phyloP scores from a whole-genome alignment of 2,113 vertebrate species.

The Centropristis striata region DNA sequence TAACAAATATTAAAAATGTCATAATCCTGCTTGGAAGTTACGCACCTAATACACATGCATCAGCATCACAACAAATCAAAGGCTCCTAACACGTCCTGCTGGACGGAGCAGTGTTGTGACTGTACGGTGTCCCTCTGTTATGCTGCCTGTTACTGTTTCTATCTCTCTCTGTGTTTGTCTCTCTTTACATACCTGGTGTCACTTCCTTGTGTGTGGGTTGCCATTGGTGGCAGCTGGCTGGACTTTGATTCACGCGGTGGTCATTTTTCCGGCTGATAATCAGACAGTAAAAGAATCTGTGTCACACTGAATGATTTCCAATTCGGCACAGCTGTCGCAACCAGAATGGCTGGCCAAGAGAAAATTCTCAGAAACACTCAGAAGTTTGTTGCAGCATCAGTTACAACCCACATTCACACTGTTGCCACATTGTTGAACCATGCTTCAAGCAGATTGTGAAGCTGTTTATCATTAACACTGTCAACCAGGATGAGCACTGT shows the following conservation, averaged over 20 bases:
- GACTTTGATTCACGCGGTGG: conserved; percentile 14
- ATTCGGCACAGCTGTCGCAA: conserved; percentile 3
- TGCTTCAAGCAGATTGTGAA: conserved; percentile 23
- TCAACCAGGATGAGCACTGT: conserved; percentile 11
- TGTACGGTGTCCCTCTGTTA: conserved; percentile 6
- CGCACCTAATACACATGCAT: conserved; percentile 18
- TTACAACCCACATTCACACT: background rate
- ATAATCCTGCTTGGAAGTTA: conserved; percentile 11
- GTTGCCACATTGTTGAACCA: conserved; percentile 36
- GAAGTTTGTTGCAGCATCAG: conserved; percentile 40
- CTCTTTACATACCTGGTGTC: conserved; percentile 21
- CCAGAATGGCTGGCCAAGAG: background rate
- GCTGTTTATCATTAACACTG: conserved; percentile 37
- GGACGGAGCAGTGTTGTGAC: conserved; percentile 3
- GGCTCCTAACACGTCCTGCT: conserved; percentile 4
- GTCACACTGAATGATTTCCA: conserved; percentile 4
- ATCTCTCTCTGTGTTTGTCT: background rate
- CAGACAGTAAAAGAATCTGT: conserved; percentile 9
- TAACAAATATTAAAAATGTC: background rate
- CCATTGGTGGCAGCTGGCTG: background rate
- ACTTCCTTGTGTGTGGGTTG: background rate
- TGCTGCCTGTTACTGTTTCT: conserved; percentile 15
- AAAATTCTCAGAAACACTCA: conserved; percentile 26
- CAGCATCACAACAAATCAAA: background rate
- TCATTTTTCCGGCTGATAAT: background rate